Evolutionary conservation across 2,888 invertebrate genomes (phyloP), one percentile per base, ranked within the genome.

Genomic region (Drosophila tanythrix): DNA sequence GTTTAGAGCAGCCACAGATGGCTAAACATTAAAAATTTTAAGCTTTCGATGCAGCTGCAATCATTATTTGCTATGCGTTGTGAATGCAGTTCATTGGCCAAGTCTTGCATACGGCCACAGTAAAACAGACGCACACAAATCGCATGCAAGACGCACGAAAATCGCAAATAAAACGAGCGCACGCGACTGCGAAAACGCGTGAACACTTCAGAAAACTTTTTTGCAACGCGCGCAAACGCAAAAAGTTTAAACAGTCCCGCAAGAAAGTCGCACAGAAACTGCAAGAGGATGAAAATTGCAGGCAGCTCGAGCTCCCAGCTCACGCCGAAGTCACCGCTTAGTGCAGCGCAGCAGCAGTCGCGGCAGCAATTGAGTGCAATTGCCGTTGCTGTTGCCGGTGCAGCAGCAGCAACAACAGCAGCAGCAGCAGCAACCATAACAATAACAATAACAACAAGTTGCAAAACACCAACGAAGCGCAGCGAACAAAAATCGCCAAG

Each of bases 201-300:
- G 70, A 73, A 59, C 52, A 72, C 74, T 61, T 66, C 65, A 55
- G 46, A 59, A 51, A 69, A 55, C 48, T 79, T 59, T 76, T 84
- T 79, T 71, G 81, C 81, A 87, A 85, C 75, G 85, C 91, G 91
- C 91, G 92, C 90, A 81, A 84, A 84, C 81, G 87, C 91, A 89
- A 83, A 89, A 90, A 85, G 82, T 76, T 83, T 88, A 92, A 92
- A 92, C 93, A 93, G 91, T 92, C 92, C 92, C 92, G 93, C 92
- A 92, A 92, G 93, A 93, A 92, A 92, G 93, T 92, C 93, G 93
- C 92, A 92, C 91, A 91, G 90, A 92, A 92, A 93, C 93, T 93
- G 92, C 92, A 92, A 91, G 92, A 92, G 92, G 92, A 92, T 92
- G 88, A 89, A 92, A 90, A 88, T 78, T 83, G 90, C 88, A 88